Conservation (phyloP, 2,113 vertebrate genomes). For the Ceyx cyanopectus region DNA sequence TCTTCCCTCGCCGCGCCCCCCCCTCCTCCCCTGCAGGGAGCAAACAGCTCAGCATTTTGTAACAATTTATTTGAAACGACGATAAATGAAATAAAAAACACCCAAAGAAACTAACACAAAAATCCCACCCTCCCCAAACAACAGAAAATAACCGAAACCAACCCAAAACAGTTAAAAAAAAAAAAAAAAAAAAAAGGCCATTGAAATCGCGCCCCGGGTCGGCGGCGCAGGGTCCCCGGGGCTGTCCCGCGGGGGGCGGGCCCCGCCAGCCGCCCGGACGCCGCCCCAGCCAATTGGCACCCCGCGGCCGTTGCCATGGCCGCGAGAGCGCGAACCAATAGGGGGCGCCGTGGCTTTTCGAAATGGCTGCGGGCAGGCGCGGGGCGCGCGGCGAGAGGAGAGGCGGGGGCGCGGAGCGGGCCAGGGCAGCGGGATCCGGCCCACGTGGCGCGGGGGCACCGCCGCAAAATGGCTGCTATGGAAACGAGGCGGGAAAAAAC, state of each 20-base stretch:
- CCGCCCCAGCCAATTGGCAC: constrained; percentile 16
- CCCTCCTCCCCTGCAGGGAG: not conserved
- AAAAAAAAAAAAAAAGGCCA: not conserved
- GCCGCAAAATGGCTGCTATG: not conserved
- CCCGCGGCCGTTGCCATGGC: constrained; percentile 46
- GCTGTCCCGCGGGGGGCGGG: not conserved
- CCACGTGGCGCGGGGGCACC: not conserved
- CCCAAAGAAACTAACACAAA: not conserved
- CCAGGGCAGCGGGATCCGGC: not conserved
- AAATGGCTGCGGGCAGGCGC: constrained; percentile 40
- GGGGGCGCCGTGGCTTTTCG: constrained; percentile 30
- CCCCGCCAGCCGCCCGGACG: not conserved
- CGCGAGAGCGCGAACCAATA: constrained; percentile 40
- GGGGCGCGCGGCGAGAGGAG: not conserved
- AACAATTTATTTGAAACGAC: constrained; percentile 58
- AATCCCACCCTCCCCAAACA: not conserved
- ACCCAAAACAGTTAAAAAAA: too few relatives aligned
- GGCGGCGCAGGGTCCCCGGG: not conserved
- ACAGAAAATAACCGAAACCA: not conserved
- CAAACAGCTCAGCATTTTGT: not conserved
- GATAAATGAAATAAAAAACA: not conserved
- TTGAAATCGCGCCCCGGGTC: not conserved
- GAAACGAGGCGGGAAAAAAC: not conserved
- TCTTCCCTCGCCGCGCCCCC: too few relatives aligned
- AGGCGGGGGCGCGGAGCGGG: not conserved